A percentile compares a stretch with the other conserved stretches of the same genome.
These are phyloP conservation scores for Taxidea taxus DNA, from an alignment of 2,113 vertebrate species.

Conservation along the genomic window DNA sequence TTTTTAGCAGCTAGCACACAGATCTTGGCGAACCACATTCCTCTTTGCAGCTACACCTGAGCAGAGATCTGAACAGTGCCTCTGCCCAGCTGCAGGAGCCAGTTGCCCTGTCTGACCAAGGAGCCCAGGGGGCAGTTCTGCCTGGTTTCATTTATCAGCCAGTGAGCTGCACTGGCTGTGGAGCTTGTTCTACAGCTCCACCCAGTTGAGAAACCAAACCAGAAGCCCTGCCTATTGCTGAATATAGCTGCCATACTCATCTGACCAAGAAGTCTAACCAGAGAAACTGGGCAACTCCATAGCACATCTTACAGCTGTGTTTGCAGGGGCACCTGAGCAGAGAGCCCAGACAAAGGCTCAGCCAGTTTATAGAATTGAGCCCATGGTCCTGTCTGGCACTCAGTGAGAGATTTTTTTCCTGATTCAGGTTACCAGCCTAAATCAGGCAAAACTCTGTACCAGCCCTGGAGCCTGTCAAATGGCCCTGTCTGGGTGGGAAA, in stretches of 20 bases:
- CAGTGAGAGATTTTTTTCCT: background rate
- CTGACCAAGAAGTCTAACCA: background rate
- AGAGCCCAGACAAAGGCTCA: background rate
- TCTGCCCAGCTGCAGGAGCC: background rate
- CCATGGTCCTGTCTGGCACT: rapidly evolving
- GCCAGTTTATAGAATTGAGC: background rate
- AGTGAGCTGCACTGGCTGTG: background rate
- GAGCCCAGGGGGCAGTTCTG: background rate
- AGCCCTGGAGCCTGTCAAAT: background rate
- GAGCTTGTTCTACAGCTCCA: background rate
- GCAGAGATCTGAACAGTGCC: background rate
- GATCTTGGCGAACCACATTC: background rate
- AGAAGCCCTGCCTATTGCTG: background rate
- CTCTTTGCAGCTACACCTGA: background rate
- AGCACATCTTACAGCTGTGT: background rate
- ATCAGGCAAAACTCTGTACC: background rate
- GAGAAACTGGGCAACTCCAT: background rate
- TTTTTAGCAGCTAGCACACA: background rate
- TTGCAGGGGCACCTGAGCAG: background rate
- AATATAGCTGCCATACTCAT: background rate
- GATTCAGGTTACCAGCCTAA: background rate
- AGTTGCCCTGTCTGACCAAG: background rate
- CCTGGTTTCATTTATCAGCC: background rate
- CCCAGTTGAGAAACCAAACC: background rate
- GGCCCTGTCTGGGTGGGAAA: background rate